Conservation (phyloP, 2,888 invertebrate genomes). For the Epsilonema sp. region DNA sequence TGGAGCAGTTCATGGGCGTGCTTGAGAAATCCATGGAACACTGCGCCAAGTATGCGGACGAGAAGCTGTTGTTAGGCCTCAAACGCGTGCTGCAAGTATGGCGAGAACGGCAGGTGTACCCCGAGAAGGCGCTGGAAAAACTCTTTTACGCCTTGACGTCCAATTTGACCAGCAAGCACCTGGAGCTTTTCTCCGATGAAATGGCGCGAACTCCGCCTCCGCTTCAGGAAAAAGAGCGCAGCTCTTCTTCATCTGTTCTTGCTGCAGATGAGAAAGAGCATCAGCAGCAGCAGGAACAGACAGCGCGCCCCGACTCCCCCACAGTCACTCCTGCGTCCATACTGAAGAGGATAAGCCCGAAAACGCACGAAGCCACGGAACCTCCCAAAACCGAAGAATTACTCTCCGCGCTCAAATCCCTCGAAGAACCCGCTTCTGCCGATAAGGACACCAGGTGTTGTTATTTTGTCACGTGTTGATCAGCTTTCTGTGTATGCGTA, state of each 20-base stretch:
- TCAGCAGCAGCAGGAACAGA: too few relatives aligned
- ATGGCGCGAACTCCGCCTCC: background rate
- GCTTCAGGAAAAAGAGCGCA: background rate
- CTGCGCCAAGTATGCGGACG: constrained; percentile 10
- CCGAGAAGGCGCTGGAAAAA: constrained; percentile 1
- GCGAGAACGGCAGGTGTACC: constrained; percentile 12
- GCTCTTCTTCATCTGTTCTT: too few relatives aligned
- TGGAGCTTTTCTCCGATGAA: constrained; percentile 2
- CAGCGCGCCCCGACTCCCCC: too few relatives aligned
- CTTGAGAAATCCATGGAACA: constrained; percentile 29
- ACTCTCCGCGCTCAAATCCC: constrained; percentile 12
- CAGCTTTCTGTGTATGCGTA: too few relatives aligned
- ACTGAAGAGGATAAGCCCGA: background rate
- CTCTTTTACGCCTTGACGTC: constrained; percentile 9
- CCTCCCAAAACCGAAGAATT: constrained; percentile 14
- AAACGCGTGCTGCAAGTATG: constrained; percentile 10
- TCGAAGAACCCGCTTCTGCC: constrained; percentile 20
- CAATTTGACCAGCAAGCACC: constrained; percentile 7
- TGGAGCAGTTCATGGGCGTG: constrained; percentile 56
- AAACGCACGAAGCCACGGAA: too few relatives aligned
- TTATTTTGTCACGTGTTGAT: background rate
- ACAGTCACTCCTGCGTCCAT: background rate
- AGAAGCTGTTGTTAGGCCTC: constrained; percentile 2
- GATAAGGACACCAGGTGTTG: constrained; percentile 14
- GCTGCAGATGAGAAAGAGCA: too few relatives aligned